These are phyloP conservation scores for Acipenser transmontanus DNA, from an alignment of 2,797 vertebrate genomes.

Conservation along the genomic window DNA sequence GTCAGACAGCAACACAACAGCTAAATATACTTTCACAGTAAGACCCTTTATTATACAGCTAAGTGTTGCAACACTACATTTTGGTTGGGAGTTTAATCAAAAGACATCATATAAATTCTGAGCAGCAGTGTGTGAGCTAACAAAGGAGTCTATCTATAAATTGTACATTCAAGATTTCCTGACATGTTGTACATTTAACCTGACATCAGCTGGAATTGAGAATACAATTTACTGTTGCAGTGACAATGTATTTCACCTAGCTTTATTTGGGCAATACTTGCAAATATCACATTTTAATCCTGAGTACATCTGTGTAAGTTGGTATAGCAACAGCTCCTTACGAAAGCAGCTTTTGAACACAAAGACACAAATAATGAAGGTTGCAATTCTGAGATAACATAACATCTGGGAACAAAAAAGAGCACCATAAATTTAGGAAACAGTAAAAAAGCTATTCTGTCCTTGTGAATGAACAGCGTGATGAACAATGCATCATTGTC, in stretches of 20 bases:
- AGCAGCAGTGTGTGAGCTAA: conserved; percentile 7
- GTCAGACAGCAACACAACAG: no score
- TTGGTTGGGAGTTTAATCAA: conserved; percentile 8
- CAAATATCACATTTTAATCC: conserved; percentile 34
- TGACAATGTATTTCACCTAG: neutral
- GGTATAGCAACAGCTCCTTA: conserved; percentile 46
- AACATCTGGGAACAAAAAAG: neutral
- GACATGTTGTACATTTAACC: neutral
- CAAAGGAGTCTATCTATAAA: neutral
- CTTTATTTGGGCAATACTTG: conserved; percentile 9
- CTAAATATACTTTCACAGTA: no score
- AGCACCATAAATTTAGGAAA: neutral
- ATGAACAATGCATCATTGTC: no score
- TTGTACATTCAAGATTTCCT: neutral
- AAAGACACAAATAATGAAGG: neutral
- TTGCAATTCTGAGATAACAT: neutral
- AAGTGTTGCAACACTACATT: no score
- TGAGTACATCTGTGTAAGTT: conserved; percentile 37
- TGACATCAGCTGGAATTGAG: neutral
- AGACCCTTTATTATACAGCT: no score
- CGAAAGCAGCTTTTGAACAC: conserved; percentile 18
- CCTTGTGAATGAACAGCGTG: no score
- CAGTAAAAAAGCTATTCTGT: no score
- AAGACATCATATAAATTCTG: neutral
- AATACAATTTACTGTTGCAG: neutral